Conservation (phyloP, 2,113 vertebrate species). For the Budorcas taxicolor region DNA sequence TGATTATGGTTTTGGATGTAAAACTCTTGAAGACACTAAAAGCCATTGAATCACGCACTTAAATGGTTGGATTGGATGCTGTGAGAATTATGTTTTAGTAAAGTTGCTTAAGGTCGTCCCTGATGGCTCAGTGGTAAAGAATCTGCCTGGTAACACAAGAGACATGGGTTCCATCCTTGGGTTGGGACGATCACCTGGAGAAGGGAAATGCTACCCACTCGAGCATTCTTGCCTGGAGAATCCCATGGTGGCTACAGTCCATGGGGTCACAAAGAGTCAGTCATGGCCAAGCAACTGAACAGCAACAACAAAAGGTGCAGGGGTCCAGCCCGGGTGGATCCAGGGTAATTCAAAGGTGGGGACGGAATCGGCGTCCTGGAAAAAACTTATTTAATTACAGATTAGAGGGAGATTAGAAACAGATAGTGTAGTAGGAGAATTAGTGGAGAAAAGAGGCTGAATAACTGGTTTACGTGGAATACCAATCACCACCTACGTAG, state of each 20-base stretch:
- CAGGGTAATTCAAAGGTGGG: too few species aligned
- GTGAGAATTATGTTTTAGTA: neutral
- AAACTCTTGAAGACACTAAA: neutral
- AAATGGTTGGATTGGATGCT: neutral
- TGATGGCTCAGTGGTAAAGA: neutral
- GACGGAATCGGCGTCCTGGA: too few species aligned
- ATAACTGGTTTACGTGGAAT: too few species aligned
- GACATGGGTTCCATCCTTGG: neutral
- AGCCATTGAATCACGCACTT: neutral
- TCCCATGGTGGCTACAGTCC: neutral
- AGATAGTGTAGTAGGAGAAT: too few species aligned
- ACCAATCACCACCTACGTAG: too few species aligned
- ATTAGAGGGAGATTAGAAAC: too few species aligned
- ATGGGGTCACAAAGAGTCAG: neutral
- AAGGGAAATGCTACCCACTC: neutral
- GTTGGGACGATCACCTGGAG: neutral
- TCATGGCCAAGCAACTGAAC: neutral
- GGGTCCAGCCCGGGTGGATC: too few species aligned
- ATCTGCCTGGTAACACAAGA: neutral
- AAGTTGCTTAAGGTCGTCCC: neutral
- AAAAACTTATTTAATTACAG: too few species aligned
- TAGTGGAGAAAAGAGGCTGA: too few species aligned
- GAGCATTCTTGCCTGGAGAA: neutral
- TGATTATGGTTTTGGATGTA: neutral
- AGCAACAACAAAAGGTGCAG: neutral